Evolutionary conservation across 2,888 invertebrate species (phyloP).

Genomic region (Boloria euphrosyne): DNA sequence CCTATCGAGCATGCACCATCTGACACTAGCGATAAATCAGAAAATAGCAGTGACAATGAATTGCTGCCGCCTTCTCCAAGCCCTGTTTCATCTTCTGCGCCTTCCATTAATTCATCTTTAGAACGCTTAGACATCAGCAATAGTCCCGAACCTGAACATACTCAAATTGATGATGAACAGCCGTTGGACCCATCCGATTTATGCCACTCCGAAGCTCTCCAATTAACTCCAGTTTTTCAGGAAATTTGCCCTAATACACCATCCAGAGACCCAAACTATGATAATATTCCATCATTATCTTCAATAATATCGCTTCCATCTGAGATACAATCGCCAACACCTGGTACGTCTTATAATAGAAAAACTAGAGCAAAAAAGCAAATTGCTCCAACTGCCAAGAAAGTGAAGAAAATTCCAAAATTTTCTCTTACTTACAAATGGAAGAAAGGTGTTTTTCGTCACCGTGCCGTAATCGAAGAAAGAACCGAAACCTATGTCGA

Average conservation of each 20-base stretch:
- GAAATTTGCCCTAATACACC: conserved; percentile 39
- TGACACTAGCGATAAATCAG: conserved; percentile 27
- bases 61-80: conserved; percentile 32
- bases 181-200: conserved; percentile 31
- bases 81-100: conserved; percentile 32
- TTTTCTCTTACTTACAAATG: conserved; percentile 36
- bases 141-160: conserved; percentile 35
- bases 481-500: conserved; percentile 30
- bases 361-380: conserved; percentile 38
- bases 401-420: conserved; percentile 39
- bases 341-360: conserved; percentile 30
- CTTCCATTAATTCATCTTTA: conserved; percentile 37
- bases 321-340: conserved; percentile 34
- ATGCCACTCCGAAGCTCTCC: conserved; percentile 33
- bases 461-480: conserved; percentile 36
- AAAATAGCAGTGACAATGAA: conserved; percentile 9
- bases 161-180: conserved; percentile 29
- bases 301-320: conserved; percentile 37
- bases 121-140: conserved; percentile 36
- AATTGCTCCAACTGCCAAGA: conserved; percentile 31
- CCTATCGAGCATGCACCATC: conserved; percentile 38
- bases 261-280: conserved; percentile 37
- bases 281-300: conserved; percentile 38
- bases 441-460: conserved; percentile 33
- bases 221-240: conserved; percentile 38